These are phyloP conservation scores for Tetrax tetrax DNA, from an alignment of 2,113 vertebrate species.

Conservation along the genomic window DNA sequence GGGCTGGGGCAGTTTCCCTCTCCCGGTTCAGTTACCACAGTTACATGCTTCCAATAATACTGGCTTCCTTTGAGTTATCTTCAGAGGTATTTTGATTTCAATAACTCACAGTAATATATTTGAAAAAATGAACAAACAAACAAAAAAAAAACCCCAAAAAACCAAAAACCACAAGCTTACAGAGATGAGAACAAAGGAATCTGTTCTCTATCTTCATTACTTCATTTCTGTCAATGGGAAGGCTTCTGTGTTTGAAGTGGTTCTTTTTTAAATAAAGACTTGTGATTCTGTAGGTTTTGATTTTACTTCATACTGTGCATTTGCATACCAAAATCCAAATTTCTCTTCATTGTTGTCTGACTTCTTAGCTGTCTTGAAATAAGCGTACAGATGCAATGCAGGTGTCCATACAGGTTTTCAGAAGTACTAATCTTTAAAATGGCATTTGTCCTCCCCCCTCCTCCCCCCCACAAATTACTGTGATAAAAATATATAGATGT, in stretches of 20 bases:
- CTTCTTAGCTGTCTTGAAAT: background rate
- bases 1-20: background rate
- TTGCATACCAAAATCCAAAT: background rate
- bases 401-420: background rate
- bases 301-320: background rate
- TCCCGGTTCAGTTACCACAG: background rate
- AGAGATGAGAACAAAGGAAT: background rate
- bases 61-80: background rate
- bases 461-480: background rate
- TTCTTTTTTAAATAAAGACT: background rate
- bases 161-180: background rate
- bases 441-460: background rate
- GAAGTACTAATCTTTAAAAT: background rate
- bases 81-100: background rate
- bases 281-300: background rate
- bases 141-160: background rate
- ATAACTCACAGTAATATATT: background rate
- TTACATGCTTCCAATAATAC: background rate
- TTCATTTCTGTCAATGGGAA: background rate
- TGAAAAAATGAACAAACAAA: background rate
- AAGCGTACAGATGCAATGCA: background rate
- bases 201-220: background rate
- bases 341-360: fast-evolving
- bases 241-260: background rate
- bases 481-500: background rate